Evolutionary conservation across 2,797 vertebrate genomes (phyloP).

Genomic region (Cyclopterus lumpus): DNA sequence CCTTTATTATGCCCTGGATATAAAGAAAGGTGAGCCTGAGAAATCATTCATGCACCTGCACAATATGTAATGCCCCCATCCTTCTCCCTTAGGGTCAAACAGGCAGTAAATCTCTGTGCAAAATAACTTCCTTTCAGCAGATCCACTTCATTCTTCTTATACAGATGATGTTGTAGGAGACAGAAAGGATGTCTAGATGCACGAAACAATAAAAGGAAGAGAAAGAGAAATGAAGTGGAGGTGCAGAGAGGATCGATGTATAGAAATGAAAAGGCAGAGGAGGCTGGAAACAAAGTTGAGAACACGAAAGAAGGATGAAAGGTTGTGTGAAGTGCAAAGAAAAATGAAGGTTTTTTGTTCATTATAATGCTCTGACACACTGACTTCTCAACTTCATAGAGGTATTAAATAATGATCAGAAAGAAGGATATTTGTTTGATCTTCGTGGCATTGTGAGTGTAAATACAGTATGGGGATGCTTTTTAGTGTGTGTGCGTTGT

Average conservation of each 20-base stretch:
- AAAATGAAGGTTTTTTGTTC: slow-evolving; percentile 4
- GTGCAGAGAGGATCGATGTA: slow-evolving; percentile 17
- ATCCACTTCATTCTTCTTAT: slow-evolving; percentile 31
- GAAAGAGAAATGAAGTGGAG: slow-evolving; percentile 25
- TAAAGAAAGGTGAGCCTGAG: slow-evolving; percentile 53
- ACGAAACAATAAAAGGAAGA: slow-evolving; percentile 29
- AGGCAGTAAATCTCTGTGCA: slow-evolving; percentile 57
- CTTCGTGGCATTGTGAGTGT: slow-evolving; percentile 33
- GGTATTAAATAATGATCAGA: slow-evolving; percentile 34
- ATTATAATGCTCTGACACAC: background rate
- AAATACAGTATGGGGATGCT: slow-evolving; percentile 20
- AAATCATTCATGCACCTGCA: slow-evolving; percentile 61
- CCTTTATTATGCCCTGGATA: slow-evolving; percentile 41
- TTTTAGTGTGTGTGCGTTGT: slow-evolving; percentile 13
- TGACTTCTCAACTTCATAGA: slow-evolving; percentile 17
- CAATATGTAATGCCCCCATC: slow-evolving; percentile 41
- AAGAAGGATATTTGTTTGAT: slow-evolving; percentile 48
- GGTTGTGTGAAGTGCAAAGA: slow-evolving; percentile 37
- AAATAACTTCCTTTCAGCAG: slow-evolving; percentile 59
- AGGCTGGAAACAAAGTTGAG: slow-evolving; percentile 41
- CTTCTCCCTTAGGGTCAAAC: slow-evolving; percentile 62
- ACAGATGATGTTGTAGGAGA: slow-evolving; percentile 29
- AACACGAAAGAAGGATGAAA: slow-evolving; percentile 30
- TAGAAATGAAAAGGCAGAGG: slow-evolving; percentile 40
- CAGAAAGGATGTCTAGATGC: slow-evolving; percentile 7